phyloP scores from a whole-genome alignment of 1,140 invertebrate species.

The Trachymyrmex septentrionalis region DNA sequence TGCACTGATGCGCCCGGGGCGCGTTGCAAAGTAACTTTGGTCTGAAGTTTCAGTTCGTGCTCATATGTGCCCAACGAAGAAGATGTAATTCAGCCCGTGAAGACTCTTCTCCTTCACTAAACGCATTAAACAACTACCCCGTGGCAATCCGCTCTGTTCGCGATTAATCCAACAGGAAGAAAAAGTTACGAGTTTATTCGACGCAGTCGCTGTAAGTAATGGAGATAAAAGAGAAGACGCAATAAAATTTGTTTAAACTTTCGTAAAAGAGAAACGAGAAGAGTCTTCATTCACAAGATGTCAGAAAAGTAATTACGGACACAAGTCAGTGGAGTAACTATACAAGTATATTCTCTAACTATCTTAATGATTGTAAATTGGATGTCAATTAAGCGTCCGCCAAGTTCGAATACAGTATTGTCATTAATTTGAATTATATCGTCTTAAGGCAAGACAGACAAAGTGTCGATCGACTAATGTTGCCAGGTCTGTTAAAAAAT shows the following conservation, averaged over 20 bases:
- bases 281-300: neutral
- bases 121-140: neutral
- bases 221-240: neutral
- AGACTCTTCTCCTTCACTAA: neutral
- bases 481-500: too few relatives aligned
- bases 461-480: too few relatives aligned
- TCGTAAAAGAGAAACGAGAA: neutral
- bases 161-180: slow-evolving; percentile 12
- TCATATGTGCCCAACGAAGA: neutral
- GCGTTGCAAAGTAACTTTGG: slow-evolving; percentile 14
- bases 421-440: neutral
- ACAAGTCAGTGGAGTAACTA: slow-evolving; percentile 12
- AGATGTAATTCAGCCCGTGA: neutral
- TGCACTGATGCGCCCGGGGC: neutral
- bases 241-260: slow-evolving; percentile 10
- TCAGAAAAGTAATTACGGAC: slow-evolving; percentile 25
- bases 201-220: too few relatives aligned
- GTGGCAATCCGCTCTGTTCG: neutral
- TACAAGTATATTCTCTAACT: slow-evolving; percentile 19
- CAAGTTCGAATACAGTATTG: slow-evolving; percentile 21
- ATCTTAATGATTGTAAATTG: slow-evolving; percentile 20
- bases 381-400: neutral
- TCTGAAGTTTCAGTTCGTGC: slow-evolving; percentile 6
- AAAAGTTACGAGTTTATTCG: neutral
- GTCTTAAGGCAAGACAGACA: neutral